Evolutionary conservation across 2,888 invertebrate genomes (phyloP).

Genomic region (Amphipoea lucens): DNA sequence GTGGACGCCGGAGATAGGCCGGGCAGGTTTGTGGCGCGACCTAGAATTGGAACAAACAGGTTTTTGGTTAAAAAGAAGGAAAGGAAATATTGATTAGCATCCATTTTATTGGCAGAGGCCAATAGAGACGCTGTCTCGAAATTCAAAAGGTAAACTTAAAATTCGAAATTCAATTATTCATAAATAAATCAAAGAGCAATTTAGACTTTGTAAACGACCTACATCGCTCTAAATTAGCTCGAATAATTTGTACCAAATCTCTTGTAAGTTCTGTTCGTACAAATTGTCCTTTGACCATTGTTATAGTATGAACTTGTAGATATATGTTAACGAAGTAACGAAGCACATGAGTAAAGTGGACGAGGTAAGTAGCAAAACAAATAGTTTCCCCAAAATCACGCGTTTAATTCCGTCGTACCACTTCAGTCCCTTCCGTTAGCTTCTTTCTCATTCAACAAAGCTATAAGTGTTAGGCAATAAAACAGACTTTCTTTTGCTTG

Average conservation of each 20-base stretch:
- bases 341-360: background rate
- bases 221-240: background rate
- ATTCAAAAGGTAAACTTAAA: background rate
- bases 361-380: background rate
- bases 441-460: no score
- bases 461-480: background rate
- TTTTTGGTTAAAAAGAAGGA: background rate
- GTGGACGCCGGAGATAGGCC: conserved; percentile 73
- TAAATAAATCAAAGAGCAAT: background rate
- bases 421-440: background rate
- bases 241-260: background rate
- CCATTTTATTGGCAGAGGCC: background rate
- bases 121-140: background rate
- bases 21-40: conserved; percentile 80
- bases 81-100: background rate
- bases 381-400: background rate
- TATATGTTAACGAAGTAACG: background rate
- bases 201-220: background rate
- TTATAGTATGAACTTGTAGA: background rate
- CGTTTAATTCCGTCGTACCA: background rate
- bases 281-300: background rate
- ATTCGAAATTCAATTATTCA: background rate
- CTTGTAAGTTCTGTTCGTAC: background rate
- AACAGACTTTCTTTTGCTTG: background rate
- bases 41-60: conserved; percentile 69